These are phyloP conservation scores for Oncorhynchus kisutch DNA, from an alignment of 2,113 vertebrate genomes.

Conservation along the genomic window DNA sequence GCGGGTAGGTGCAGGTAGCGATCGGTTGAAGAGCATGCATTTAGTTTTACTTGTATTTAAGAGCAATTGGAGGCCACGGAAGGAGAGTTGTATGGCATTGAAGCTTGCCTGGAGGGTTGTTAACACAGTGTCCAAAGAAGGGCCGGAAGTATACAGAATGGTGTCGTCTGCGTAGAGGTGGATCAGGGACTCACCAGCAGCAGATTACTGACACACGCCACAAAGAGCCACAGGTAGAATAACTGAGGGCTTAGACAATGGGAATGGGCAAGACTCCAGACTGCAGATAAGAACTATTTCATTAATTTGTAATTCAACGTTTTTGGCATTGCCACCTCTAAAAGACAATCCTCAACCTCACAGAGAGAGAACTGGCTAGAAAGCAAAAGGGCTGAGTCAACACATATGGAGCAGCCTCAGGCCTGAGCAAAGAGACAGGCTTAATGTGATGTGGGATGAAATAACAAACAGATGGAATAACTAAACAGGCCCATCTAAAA, in stretches of 20 bases:
- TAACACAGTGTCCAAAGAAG: too few species aligned
- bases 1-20: too few species aligned
- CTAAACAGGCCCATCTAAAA: not conserved
- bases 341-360: not conserved
- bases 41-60: too few species aligned
- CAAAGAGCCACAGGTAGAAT: conserved; percentile 1
- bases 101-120: too few species aligned
- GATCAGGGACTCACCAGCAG: too few species aligned
- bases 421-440: not conserved
- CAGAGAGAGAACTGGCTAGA: not conserved
- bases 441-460: not conserved
- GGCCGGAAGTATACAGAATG: too few species aligned
- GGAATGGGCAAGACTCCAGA: not conserved
- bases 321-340: not conserved
- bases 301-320: not conserved
- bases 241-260: not conserved
- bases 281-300: not conserved
- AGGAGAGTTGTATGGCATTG: too few species aligned
- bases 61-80: too few species aligned
- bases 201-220: conserved; percentile 6
- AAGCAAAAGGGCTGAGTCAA: not conserved
- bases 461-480: not conserved
- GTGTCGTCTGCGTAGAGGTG: too few species aligned
- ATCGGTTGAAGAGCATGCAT: too few species aligned
- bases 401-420: conserved; percentile 14